Evolutionary conservation across 1,140 invertebrate genomes (phyloP), one percentile per base, ranked within the genome.

Genomic region (Drosophila obscura): DNA sequence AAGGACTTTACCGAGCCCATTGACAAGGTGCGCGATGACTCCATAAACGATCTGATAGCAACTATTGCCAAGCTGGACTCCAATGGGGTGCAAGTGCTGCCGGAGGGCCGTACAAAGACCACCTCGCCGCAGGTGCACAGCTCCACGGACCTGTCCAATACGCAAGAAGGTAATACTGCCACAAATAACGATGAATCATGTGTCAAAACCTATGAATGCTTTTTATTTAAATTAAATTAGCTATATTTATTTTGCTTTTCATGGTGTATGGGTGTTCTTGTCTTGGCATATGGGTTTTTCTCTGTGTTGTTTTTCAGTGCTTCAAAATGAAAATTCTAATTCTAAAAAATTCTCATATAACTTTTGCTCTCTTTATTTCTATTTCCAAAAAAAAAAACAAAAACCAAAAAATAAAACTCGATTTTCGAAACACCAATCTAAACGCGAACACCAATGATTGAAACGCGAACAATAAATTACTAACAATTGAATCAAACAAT

Each of bases 31-130:
- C 96, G 96, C 85, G 95, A 96, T 80, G 96, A 96, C 90, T 96
- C 95, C 2, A 94, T 96, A n/a, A 96, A 96, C 83, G 96, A 97
- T 93, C 92, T 97, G 52, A 96, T 96, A 94, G 94, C 95, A 44
- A 96, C 96, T 16, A 97, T 97, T 80, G 96, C 96, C 28, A 96
- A 96, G 92, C 92, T 96, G 64, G 96, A 96, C 92, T 96, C 95
- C 31, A 96, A 96, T 92, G 96, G 96, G 15, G 96, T 96, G 63
- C 94, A 96, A 77, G 95, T 96, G 15, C 91, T 94, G 71, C 93
- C 94, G 2, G 94, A 94, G 68, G 93, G 92, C 15, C 93, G 82
- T 16, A 88, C 87, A 57, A 91, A 92, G 73, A 93, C 91, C 26
- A 93, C 93, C 15, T 94, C 94, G 4, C 93, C 94, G 22, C 93